These are phyloP conservation scores for Drosophila sordidula DNA, from an alignment of 2,888 invertebrate species.

Conservation along the genomic window DNA sequence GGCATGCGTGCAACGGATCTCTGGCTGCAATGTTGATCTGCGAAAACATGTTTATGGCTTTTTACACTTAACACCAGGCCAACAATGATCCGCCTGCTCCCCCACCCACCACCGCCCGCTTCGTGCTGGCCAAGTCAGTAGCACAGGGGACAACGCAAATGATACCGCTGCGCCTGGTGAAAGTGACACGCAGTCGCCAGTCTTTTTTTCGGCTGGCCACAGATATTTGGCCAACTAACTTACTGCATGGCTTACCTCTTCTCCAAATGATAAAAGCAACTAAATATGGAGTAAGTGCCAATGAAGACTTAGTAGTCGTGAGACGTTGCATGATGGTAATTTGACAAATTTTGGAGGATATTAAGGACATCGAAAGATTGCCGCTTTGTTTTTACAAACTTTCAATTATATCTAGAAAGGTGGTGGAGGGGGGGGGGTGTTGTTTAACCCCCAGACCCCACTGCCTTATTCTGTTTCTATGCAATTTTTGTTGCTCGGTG, in stretches of 20 bases:
- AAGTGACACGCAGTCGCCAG: constrained; percentile 25
- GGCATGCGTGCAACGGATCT: constrained; percentile 47
- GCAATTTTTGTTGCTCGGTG: no score
- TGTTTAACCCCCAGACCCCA: no score
- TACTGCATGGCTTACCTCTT: constrained; percentile 8
- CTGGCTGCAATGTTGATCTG: constrained; percentile 33
- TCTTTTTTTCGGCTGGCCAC: constrained; percentile 5
- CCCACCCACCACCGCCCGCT: not conserved
- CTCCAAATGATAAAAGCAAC: constrained; percentile 2
- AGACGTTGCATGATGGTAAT: not conserved
- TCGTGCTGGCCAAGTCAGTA: constrained; percentile 39
- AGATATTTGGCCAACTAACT: constrained; percentile 33
- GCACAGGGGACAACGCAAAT: constrained; percentile 20
- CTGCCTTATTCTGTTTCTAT: no score
- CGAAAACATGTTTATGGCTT: constrained; percentile 47
- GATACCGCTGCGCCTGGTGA: constrained; percentile 28
- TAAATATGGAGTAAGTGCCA: constrained; percentile 11
- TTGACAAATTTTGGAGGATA: no score
- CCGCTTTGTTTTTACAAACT: no score
- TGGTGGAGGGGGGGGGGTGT: no score
- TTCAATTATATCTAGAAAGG: no score
- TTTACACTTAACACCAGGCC: constrained; percentile 44
- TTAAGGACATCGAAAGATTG: no score
- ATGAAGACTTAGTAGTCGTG: constrained; percentile 4
- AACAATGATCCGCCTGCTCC: constrained; percentile 5